Evolutionary conservation across 53 echinoderm and acorn worm genomes (phyloP).

Genomic region (Patiria pectinifera): DNA sequence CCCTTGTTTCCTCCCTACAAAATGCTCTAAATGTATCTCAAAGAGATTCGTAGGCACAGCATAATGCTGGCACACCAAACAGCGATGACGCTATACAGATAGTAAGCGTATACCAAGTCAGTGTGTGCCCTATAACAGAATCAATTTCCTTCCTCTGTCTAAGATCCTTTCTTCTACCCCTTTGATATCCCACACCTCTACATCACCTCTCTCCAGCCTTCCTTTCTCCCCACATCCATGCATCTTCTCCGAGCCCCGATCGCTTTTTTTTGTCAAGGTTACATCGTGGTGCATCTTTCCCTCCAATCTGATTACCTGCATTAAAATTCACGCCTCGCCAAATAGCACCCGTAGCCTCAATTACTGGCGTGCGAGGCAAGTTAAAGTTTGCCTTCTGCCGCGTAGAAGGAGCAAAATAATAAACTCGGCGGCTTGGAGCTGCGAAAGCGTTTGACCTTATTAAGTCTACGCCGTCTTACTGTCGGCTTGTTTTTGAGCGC

Average conservation of each 20-base stretch:
- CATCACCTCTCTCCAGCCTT: neutral
- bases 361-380: neutral
- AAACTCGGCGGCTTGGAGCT: neutral
- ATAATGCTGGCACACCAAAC: neutral
- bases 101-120: neutral
- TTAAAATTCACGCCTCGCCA: neutral
- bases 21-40: too few relatives aligned
- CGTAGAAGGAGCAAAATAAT: neutral
- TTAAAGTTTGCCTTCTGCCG: neutral
- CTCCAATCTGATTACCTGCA: neutral
- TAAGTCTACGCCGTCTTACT: neutral
- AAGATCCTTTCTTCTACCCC: neutral
- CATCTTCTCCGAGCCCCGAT: neutral
- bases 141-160: neutral
- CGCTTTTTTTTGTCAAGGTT: conserved; percentile 15
- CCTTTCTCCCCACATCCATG: neutral
- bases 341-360: neutral
- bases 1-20: too few relatives aligned
- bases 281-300: neutral
- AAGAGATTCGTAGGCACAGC: too few relatives aligned
- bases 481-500: neutral
- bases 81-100: neutral
- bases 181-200: neutral
- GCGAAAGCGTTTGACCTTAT: neutral
- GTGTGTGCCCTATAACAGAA: neutral